A percentile compares a stretch with the other conserved stretches of the same genome.
phyloP scores from a whole-genome alignment of 2,797 vertebrate species.

The Emys orbicularis region DNA sequence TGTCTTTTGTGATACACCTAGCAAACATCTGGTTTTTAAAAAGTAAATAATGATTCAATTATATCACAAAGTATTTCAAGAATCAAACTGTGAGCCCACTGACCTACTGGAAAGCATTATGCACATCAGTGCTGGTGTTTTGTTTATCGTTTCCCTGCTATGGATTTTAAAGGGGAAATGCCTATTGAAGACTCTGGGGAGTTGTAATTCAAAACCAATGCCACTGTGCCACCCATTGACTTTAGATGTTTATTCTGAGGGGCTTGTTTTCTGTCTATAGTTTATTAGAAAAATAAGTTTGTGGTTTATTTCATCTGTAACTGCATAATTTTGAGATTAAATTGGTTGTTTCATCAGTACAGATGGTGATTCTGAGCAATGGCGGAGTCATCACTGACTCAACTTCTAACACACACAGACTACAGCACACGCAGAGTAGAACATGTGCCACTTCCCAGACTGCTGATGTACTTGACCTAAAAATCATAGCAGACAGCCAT shows the following conservation, averaged over 20 bases:
- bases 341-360: not conserved
- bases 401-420: not conserved
- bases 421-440: not conserved
- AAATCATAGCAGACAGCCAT: not conserved
- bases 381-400: not conserved
- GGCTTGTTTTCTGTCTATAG: not conserved
- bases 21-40: not conserved
- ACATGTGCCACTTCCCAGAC: not conserved
- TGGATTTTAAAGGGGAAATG: not conserved
- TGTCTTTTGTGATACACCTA: not conserved
- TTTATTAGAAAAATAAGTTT: not conserved
- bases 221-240: rapidly evolving
- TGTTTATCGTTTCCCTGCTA: not conserved
- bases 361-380: not conserved
- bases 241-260: not conserved
- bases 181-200: not conserved
- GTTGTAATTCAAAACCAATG: not conserved
- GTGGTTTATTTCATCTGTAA: not conserved
- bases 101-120: not conserved
- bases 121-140: not conserved
- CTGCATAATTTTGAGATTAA: not conserved
- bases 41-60: not conserved
- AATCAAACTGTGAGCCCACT: not conserved
- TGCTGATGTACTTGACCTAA: not conserved
- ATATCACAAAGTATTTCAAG: not conserved